phyloP scores from a whole-genome alignment of 2,888 invertebrate genomes.

The Tenthredo mesomela region DNA sequence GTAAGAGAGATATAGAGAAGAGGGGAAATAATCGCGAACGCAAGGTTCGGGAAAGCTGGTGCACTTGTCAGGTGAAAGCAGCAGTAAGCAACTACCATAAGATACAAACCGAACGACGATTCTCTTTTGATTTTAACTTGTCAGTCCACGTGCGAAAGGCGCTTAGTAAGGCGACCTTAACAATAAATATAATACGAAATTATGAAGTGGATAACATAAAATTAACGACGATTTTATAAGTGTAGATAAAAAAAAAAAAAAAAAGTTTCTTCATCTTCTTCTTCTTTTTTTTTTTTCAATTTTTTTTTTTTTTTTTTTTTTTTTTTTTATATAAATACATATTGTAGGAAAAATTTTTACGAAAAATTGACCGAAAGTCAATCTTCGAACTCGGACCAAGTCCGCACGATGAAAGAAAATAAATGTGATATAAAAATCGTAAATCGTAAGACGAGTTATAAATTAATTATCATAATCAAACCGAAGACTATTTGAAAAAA shows the following conservation, averaged over 20 bases:
- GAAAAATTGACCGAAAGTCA: background rate
- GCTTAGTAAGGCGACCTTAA: slow-evolving; percentile 28
- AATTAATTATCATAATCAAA: slow-evolving; percentile 23
- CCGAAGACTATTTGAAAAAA: background rate
- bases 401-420: slow-evolving; percentile 26
- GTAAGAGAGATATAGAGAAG: too few species aligned
- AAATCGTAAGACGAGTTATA: slow-evolving; percentile 20
- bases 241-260: background rate
- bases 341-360: background rate
- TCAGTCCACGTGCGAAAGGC: slow-evolving; percentile 66
- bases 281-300: background rate
- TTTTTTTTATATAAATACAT: background rate
- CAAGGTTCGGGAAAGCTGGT: slow-evolving; percentile 71
- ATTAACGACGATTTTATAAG: background rate
- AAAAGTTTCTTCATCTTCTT: background rate
- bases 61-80: slow-evolving; percentile 72
- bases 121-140: slow-evolving; percentile 51
- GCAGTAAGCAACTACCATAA: slow-evolving; percentile 60
- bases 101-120: slow-evolving; percentile 58
- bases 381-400: background rate
- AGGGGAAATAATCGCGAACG: slow-evolving; percentile 56
- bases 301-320: background rate
- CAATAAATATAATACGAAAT: background rate
- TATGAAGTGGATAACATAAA: background rate
- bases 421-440: slow-evolving; percentile 40